Percentiles rank a stretch among this genome's conserved stretches.
phyloP scores from a whole-genome alignment of 2,797 vertebrate genomes.

The Lithobates sylvaticus region DNA sequence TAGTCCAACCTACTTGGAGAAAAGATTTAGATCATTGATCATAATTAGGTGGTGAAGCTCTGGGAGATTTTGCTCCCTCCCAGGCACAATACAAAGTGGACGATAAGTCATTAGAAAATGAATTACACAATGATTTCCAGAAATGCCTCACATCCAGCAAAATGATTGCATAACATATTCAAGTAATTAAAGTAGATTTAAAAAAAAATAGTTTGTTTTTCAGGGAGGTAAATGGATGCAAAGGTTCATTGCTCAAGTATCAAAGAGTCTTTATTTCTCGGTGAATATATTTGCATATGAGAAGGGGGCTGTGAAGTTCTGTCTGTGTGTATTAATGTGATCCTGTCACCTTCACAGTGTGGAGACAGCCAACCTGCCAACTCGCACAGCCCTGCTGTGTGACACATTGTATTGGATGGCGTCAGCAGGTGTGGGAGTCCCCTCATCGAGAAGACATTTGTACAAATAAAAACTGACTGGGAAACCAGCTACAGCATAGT shows the following conservation, averaged over 20 bases:
- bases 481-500: too few relatives aligned
- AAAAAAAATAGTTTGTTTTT: slow-evolving; percentile 39
- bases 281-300: neutral
- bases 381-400: neutral
- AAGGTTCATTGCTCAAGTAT: slow-evolving; percentile 11
- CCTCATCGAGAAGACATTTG: neutral
- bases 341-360: neutral
- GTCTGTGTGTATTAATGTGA: slow-evolving; percentile 1
- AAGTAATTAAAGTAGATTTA: slow-evolving; percentile 50
- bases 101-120: slow-evolving; percentile 62
- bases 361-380: neutral
- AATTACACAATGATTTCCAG: slow-evolving; percentile 57
- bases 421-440: neutral
- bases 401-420: neutral
- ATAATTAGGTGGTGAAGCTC: slow-evolving; percentile 58
- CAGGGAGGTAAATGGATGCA: slow-evolving; percentile 9
- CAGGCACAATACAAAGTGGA: slow-evolving; percentile 50
- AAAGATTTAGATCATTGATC: slow-evolving; percentile 59
- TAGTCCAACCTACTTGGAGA: slow-evolving; percentile 47
- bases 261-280: neutral
- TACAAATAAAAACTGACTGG: neutral
- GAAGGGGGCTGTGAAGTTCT: neutral
- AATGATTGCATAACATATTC: neutral
- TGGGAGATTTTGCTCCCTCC: slow-evolving; percentile 44
- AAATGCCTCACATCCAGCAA: slow-evolving; percentile 31